Conservation (phyloP, 64 coral and sea anemone genomes). For the Platygyra sinensis region DNA sequence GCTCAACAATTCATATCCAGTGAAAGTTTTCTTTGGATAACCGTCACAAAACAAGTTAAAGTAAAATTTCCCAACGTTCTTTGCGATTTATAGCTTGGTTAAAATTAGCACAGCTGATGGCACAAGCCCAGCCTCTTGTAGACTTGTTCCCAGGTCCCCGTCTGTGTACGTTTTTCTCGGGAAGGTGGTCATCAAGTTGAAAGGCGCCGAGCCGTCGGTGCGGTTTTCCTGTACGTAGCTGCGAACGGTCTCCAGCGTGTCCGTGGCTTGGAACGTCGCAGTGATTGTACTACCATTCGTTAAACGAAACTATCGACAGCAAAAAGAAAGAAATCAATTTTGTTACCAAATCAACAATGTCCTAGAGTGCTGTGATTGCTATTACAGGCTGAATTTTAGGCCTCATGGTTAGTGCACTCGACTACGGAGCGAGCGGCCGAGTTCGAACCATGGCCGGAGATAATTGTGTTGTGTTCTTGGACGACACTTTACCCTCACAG, state of each 20-base stretch:
- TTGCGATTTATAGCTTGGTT: slow-evolving; percentile 55
- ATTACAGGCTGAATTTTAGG: too few species aligned
- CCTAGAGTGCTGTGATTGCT: too few species aligned
- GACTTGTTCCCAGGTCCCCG: slow-evolving; percentile 74
- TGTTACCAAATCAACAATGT: too few species aligned
- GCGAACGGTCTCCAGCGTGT: slow-evolving; percentile 65
- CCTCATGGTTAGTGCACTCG: too few species aligned
- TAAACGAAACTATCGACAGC: slow-evolving; percentile 77
- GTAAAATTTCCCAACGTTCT: too few species aligned
- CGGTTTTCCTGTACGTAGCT: slow-evolving; percentile 76
- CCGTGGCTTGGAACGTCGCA: slow-evolving; percentile 79
- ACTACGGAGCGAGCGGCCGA: too few species aligned
- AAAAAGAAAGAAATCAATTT: slow-evolving; percentile 8
- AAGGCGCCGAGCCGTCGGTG: slow-evolving; percentile 78
- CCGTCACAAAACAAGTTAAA: too few species aligned
- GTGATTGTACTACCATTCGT: slow-evolving; percentile 88
- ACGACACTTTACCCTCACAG: too few species aligned
- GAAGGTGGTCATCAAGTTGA: slow-evolving; percentile 89
- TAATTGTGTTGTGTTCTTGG: too few species aligned
- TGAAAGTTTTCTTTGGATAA: too few species aligned
- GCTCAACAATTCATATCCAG: too few species aligned
- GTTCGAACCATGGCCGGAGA: too few species aligned
- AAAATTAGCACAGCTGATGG: slow-evolving; percentile 93
- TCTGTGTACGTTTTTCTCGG: slow-evolving; percentile 89
- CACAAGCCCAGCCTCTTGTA: slow-evolving; percentile 81